Conservation (phyloP, 2,888 invertebrate species). For the Volucella zonaria region DNA sequence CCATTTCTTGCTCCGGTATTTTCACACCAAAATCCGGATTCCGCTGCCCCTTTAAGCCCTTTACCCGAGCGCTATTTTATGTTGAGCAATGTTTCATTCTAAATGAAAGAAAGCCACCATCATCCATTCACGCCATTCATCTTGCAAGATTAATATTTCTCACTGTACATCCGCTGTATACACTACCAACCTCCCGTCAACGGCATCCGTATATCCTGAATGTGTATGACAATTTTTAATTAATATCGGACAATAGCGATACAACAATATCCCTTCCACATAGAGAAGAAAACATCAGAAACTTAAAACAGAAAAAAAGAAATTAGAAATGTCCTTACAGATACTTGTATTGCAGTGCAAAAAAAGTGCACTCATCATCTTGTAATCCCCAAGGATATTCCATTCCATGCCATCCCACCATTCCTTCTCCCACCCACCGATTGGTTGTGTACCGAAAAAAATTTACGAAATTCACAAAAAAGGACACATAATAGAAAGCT, state of each 20-base stretch:
- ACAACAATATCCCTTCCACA: slow-evolving; percentile 55
- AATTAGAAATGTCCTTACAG: slow-evolving; percentile 61
- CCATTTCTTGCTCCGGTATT: slow-evolving; percentile 46
- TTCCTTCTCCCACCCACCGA: slow-evolving; percentile 9
- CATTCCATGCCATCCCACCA: slow-evolving; percentile 14
- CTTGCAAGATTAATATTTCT: slow-evolving; percentile 73
- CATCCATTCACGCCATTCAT: slow-evolving; percentile 69
- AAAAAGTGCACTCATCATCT: slow-evolving; percentile 74
- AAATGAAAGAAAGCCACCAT: slow-evolving; percentile 39
- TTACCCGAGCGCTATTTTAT: background rate
- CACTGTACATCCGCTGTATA: slow-evolving; percentile 47
- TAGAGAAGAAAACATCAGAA: slow-evolving; percentile 3
- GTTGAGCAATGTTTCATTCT: slow-evolving; percentile 46
- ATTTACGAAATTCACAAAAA: slow-evolving; percentile 33
- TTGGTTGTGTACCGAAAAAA: slow-evolving; percentile 22
- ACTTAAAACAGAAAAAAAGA: slow-evolving; percentile 22
- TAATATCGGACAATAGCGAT: slow-evolving; percentile 72
- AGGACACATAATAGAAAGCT: slow-evolving; percentile 34
- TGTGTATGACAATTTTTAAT: slow-evolving; percentile 73
- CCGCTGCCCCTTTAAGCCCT: slow-evolving; percentile 11
- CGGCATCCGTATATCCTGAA: slow-evolving; percentile 12
- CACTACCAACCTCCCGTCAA: slow-evolving; percentile 3
- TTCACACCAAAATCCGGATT: slow-evolving; percentile 53
- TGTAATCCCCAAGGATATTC: slow-evolving; percentile 73
- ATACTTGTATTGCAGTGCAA: slow-evolving; percentile 43